Percentiles rank a stretch among this genome's conserved stretches.
phyloP scores from a whole-genome alignment of 64 coral and sea anemone genomes.

The Dendronephthya gigantea region DNA sequence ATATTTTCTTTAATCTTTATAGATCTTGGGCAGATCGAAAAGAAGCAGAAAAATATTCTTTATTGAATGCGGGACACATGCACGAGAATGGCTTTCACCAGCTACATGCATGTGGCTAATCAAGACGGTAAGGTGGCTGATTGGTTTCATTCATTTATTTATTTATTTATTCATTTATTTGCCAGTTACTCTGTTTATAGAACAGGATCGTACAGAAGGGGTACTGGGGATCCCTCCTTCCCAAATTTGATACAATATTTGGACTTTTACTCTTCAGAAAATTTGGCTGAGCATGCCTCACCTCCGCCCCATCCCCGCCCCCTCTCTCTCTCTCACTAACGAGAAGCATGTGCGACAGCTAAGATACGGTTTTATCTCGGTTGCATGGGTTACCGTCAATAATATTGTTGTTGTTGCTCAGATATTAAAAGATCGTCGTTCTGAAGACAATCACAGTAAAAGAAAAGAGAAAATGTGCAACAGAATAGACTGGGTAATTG shows the following conservation, averaged over 20 bases:
- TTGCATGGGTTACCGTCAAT: background rate
- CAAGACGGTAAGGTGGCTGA: background rate
- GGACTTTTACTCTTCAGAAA: too few species aligned
- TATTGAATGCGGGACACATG: background rate
- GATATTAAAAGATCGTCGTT: background rate
- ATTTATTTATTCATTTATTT: too few species aligned
- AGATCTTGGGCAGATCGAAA: background rate
- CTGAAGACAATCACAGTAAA: background rate
- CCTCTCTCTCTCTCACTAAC: too few species aligned
- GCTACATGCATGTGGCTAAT: conserved; percentile 10
- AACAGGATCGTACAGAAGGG: too few species aligned
- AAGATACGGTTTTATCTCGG: too few species aligned
- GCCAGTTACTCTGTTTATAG: too few species aligned
- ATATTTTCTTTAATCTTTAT: background rate
- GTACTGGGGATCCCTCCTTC: too few species aligned
- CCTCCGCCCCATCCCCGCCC: too few species aligned
- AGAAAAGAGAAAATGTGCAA: background rate
- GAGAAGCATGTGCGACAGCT: too few species aligned
- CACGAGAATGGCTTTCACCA: conserved; percentile 1
- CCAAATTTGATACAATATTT: too few species aligned
- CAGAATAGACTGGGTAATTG: background rate
- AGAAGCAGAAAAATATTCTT: background rate
- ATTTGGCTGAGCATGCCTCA: too few species aligned
- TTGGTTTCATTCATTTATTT: too few species aligned
- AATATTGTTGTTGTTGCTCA: background rate